A percentile compares a stretch with the other conserved stretches of the same genome.
These are phyloP conservation scores for Ciona savignyi DNA, from an alignment of 23 tunicate genomes.

Conservation along the genomic window DNA sequence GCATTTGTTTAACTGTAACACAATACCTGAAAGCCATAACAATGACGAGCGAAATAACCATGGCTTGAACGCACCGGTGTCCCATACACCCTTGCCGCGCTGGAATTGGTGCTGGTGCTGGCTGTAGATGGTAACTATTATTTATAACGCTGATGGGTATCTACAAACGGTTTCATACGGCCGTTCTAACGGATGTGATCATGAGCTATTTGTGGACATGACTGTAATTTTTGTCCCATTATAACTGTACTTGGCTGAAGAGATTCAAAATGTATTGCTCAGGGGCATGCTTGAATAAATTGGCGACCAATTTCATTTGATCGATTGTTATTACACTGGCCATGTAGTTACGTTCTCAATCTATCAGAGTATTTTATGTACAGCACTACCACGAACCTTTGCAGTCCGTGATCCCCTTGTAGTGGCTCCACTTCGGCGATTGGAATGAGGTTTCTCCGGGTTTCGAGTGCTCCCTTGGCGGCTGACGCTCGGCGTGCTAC, in stretches of 20 bases:
- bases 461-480: slow-evolving; percentile 62
- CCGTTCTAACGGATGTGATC: no score
- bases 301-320: neutral
- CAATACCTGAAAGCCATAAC: slow-evolving; percentile 76
- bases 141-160: no score
- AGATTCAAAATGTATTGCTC: no score
- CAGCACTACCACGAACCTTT: neutral
- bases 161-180: no score
- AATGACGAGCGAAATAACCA: slow-evolving; percentile 41
- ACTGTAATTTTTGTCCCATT: no score
- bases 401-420: neutral
- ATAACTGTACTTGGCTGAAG: no score
- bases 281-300: neutral
- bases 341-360: no score
- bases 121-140: no score
- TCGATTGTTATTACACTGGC: neutral
- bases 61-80: slow-evolving; percentile 29
- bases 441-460: slow-evolving; percentile 6
- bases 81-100: slow-evolving; percentile 54
- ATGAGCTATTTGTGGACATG: no score
- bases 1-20: neutral
- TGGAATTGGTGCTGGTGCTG: neutral
- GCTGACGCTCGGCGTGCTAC: slow-evolving; percentile 55
- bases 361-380: neutral
- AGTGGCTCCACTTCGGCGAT: neutral